A percentile compares a stretch with the other conserved stretches of the same genome.
Conservation (phyloP, 2,888 invertebrate species). For the Elegia similella region DNA sequence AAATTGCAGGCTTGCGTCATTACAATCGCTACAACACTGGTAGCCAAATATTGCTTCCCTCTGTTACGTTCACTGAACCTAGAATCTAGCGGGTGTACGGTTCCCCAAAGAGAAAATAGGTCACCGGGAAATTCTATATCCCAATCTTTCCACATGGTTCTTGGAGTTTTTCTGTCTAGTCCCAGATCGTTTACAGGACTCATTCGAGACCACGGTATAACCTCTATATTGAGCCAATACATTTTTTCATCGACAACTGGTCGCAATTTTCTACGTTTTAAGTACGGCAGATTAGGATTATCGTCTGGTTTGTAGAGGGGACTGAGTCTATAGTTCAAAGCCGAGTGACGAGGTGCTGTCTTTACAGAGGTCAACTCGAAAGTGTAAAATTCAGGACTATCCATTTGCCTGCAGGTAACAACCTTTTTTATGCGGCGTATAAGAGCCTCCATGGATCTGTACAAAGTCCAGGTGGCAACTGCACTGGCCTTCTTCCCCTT, state of each 20-base stretch:
- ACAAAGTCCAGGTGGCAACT: slow-evolving; percentile 74
- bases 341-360: slow-evolving; percentile 72
- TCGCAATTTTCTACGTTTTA: slow-evolving; percentile 49
- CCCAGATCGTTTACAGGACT: slow-evolving; percentile 60
- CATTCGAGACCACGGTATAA: slow-evolving; percentile 68
- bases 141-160: slow-evolving; percentile 83
- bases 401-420: slow-evolving; percentile 34
- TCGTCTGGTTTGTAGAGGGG: slow-evolving; percentile 67
- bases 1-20: slow-evolving; percentile 82
- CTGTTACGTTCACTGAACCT: slow-evolving; percentile 78
- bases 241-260: slow-evolving; percentile 72
- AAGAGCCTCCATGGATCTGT: slow-evolving; percentile 55
- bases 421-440: slow-evolving; percentile 52
- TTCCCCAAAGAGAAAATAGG: slow-evolving; percentile 86
- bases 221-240: slow-evolving; percentile 70
- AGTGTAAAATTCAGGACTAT: slow-evolving; percentile 75
- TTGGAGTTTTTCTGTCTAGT: slow-evolving; percentile 53
- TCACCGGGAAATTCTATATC: slow-evolving; percentile 86
- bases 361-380: slow-evolving; percentile 81
- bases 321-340: slow-evolving; percentile 65
- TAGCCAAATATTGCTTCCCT: slow-evolving; percentile 84
- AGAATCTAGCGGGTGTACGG: slow-evolving; percentile 81
- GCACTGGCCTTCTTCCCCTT: slow-evolving; percentile 31
- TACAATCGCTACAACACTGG: slow-evolving; percentile 81
- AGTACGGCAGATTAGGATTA: slow-evolving; percentile 61